Conservation (phyloP, 2,113 vertebrate genomes). For the Apodemus sylvaticus region DNA sequence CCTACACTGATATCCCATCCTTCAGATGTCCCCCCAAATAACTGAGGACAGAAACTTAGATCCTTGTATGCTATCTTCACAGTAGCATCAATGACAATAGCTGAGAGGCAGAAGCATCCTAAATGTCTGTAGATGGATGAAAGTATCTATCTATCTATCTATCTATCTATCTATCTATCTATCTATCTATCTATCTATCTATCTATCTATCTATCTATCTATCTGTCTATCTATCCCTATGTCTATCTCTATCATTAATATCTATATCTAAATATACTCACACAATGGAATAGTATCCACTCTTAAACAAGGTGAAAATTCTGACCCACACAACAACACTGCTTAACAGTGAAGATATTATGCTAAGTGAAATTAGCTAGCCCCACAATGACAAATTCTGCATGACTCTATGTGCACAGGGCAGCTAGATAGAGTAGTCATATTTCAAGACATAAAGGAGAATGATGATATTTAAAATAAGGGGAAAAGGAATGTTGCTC, state of each 20-base stretch:
- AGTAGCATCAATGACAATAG: background rate
- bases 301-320: background rate
- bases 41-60: background rate
- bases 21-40: background rate
- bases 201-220: no score
- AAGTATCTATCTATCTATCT: no score
- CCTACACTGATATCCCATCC: background rate
- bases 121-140: background rate
- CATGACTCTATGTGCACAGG: background rate
- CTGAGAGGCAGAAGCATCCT: background rate
- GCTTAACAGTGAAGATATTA: background rate
- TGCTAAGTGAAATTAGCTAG: background rate
- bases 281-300: background rate
- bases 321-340: background rate
- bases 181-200: no score
- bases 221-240: no score
- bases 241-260: background rate
- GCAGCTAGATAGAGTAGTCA: background rate
- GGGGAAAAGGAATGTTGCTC: background rate
- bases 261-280: background rate
- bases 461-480: background rate
- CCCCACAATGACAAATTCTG: background rate
- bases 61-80: accelerated
- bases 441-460: background rate
- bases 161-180: no score